Evolutionary conservation across 2,113 vertebrate species (phyloP).

Genomic region (Microcebus murinus): DNA sequence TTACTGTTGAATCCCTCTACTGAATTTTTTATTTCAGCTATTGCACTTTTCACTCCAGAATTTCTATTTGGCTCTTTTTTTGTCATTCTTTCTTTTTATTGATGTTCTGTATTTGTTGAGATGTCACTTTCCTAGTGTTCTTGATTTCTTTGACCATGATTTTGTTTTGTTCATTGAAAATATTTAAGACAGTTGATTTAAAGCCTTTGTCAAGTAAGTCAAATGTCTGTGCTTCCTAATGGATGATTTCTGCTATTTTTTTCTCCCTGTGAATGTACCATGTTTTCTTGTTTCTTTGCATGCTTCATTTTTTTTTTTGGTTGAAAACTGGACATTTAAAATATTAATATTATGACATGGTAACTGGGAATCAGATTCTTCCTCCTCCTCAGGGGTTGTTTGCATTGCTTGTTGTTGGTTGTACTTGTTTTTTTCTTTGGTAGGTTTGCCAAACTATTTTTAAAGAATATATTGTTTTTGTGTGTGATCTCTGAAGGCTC

Average conservation of each 20-base stretch:
- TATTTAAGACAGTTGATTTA: neutral
- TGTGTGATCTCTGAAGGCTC: neutral
- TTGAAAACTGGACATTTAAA: neutral
- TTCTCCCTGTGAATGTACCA: neutral
- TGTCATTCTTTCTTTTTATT: neutral
- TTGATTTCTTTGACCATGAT: neutral
- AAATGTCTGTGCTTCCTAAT: neutral
- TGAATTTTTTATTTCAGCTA: neutral
- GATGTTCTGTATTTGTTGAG: neutral
- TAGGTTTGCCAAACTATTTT: neutral
- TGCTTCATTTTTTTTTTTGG: neutral
- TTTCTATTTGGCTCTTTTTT: neutral
- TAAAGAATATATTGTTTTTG: neutral
- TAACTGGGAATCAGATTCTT: neutral
- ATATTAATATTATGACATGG: neutral
- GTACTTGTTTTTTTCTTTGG: neutral
- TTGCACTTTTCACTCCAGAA: neutral
- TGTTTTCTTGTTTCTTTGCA: neutral
- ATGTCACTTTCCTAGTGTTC: neutral
- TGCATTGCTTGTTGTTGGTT: neutral
- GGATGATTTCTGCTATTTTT: neutral
- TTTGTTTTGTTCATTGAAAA: neutral
- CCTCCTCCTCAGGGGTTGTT: neutral
- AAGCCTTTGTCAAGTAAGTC: neutral
- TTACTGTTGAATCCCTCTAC: neutral